phyloP scores from a whole-genome alignment of 2,797 vertebrate genomes.

The Gadopsis bispinosus region DNA sequence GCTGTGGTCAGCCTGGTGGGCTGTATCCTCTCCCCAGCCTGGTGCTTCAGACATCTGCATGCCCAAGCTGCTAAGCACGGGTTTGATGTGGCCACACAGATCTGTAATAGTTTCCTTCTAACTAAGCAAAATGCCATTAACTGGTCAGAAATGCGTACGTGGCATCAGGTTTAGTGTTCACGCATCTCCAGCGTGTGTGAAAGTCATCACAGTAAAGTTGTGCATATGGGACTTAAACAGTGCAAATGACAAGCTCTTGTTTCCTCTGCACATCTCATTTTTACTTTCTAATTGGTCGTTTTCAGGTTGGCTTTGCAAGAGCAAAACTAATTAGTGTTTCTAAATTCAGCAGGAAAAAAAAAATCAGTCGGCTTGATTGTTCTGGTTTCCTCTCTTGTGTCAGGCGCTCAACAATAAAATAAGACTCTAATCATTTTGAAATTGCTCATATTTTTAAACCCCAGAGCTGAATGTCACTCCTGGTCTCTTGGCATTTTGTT shows the following conservation, averaged over 20 bases:
- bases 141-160: conserved; percentile 45
- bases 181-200: conserved; percentile 48
- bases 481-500: conserved; percentile 82
- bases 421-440: conserved; percentile 84
- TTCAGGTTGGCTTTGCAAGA: conserved; percentile 89
- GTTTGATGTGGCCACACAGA: conserved; percentile 73
- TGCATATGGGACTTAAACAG: conserved; percentile 76
- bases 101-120: conserved; percentile 66
- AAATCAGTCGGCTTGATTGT: conserved; percentile 80
- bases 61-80: conserved; percentile 57
- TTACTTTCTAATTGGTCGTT: conserved; percentile 88
- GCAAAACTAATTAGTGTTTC: conserved; percentile 91
- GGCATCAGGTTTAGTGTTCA: conserved; percentile 50
- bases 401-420: conserved; percentile 84
- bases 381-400: conserved; percentile 87
- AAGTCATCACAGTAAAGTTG: conserved; percentile 74
- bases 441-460: conserved; percentile 81
- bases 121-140: conserved; percentile 58
- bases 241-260: conserved; percentile 82
- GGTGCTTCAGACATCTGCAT: conserved; percentile 71
- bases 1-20: conserved; percentile 77
- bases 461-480: conserved; percentile 77
- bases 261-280: conserved; percentile 83
- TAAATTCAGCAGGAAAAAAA: conserved; percentile 85
- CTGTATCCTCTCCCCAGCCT: conserved; percentile 59